These are phyloP conservation scores for Cichladusa arquata DNA, from an alignment of 2,113 vertebrate genomes.

Conservation along the genomic window DNA sequence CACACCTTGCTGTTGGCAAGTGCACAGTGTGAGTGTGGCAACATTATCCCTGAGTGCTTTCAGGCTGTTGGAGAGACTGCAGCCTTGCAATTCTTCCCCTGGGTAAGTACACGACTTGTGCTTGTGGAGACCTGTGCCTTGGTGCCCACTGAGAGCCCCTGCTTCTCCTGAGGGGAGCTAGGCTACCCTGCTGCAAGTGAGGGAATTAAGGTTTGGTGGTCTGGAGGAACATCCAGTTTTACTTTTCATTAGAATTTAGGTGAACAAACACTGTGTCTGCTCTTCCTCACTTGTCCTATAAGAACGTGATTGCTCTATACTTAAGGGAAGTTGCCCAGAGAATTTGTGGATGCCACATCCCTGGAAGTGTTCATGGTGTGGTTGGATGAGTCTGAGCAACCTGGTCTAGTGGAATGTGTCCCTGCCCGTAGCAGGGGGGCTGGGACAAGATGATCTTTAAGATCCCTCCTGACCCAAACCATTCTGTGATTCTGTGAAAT, in stretches of 20 bases:
- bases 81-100: background rate
- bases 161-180: background rate
- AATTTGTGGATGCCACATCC: background rate
- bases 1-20: background rate
- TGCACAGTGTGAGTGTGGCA: background rate
- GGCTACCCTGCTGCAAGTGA: background rate
- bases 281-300: background rate
- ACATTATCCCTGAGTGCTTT: background rate
- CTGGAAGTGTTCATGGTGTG: background rate
- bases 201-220: background rate
- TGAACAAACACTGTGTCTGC: background rate
- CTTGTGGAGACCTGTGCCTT: background rate
- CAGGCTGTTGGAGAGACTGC: background rate
- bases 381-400: background rate
- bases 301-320: background rate
- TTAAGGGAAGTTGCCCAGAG: background rate
- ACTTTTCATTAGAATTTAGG: background rate
- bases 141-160: background rate
- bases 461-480: background rate
- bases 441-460: background rate
- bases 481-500: background rate
- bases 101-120: background rate
- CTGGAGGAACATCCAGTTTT: background rate
- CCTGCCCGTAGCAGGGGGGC: fast-evolving
- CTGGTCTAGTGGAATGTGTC: background rate